phyloP scores from a whole-genome alignment of 2,888 invertebrate species.

The Adelphocoris suturalis region DNA sequence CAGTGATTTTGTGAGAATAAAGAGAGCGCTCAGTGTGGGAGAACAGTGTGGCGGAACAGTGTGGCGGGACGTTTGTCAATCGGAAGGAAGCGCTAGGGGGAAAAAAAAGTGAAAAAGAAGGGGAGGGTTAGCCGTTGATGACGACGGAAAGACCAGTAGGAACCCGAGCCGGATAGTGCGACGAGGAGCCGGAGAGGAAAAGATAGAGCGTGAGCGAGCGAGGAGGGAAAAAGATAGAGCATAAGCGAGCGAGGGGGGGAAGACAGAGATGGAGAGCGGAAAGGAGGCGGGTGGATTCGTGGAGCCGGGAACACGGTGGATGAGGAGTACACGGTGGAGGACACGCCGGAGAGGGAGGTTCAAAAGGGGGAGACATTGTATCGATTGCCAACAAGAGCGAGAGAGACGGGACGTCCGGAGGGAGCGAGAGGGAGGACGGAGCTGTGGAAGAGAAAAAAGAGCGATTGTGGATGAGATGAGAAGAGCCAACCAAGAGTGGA shows the following conservation, averaged over 20 bases:
- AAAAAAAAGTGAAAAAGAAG: neutral
- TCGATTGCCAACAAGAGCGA: conserved; percentile 57
- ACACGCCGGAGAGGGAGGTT: neutral
- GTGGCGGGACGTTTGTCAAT: conserved; percentile 49
- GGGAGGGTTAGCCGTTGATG: conserved; percentile 56
- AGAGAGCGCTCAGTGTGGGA: conserved; percentile 32
- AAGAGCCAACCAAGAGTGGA: conserved; percentile 6
- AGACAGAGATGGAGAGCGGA: too few relatives aligned
- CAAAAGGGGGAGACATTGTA: conserved; percentile 58
- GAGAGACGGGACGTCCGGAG: neutral
- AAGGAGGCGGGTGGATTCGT: too few relatives aligned
- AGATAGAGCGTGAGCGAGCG: neutral
- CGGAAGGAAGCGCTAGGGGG: conserved; percentile 56
- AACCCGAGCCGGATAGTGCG: neutral
- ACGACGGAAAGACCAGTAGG: conserved; percentile 41
- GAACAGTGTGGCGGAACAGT: conserved; percentile 33
- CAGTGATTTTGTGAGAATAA: conserved; percentile 56
- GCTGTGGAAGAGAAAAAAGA: conserved; percentile 44
- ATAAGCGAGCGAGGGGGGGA: neutral
- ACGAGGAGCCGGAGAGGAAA: neutral
- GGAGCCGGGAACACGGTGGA: neutral
- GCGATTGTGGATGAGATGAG: neutral
- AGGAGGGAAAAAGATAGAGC: neutral
- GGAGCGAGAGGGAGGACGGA: conserved; percentile 29
- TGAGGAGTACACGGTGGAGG: neutral